Conservation (phyloP, 2,888 invertebrate species). For the Colletes collaris region DNA sequence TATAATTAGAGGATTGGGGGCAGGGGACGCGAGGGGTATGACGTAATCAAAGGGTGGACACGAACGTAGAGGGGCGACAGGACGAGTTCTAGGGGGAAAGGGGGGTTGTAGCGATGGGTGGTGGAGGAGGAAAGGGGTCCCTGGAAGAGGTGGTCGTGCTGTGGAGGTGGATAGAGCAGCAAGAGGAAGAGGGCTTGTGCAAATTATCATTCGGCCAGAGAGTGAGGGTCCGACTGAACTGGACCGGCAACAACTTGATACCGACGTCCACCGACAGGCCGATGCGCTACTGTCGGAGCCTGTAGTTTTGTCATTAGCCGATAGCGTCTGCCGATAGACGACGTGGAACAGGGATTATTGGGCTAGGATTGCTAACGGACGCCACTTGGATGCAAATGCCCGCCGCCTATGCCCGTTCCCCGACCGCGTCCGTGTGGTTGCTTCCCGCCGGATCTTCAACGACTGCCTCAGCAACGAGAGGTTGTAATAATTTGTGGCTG, state of each 20-base stretch:
- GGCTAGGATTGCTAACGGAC: conserved; percentile 80
- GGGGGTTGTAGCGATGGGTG: conserved; percentile 57
- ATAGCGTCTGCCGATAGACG: conserved; percentile 81
- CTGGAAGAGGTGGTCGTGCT: conserved; percentile 62
- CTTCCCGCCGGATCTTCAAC: conserved; percentile 69
- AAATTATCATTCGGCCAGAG: conserved; percentile 82
- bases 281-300: conserved; percentile 74
- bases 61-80: conserved; percentile 66
- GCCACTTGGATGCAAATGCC: conserved; percentile 81
- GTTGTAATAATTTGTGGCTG: conserved; percentile 58
- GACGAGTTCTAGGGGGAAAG: conserved; percentile 56
- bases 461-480: conserved; percentile 41
- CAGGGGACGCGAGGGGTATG: conserved; percentile 75
- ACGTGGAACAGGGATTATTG: conserved; percentile 81
- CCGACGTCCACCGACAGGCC: conserved; percentile 69
- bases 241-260: conserved; percentile 82
- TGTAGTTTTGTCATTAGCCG: conserved; percentile 83
- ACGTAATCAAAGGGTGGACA: conserved; percentile 82
- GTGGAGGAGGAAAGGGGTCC: conserved; percentile 63
- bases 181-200: conserved; percentile 71
- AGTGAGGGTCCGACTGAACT: conserved; percentile 79
- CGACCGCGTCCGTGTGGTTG: conserved; percentile 74
- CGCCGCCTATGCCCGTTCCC: conserved; percentile 50
- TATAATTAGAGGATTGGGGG: conserved; percentile 83
- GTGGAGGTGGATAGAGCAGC: conserved; percentile 48